Evolutionary conservation across 2,888 invertebrate species (phyloP).

Genomic region (Deroplatys truncata): DNA sequence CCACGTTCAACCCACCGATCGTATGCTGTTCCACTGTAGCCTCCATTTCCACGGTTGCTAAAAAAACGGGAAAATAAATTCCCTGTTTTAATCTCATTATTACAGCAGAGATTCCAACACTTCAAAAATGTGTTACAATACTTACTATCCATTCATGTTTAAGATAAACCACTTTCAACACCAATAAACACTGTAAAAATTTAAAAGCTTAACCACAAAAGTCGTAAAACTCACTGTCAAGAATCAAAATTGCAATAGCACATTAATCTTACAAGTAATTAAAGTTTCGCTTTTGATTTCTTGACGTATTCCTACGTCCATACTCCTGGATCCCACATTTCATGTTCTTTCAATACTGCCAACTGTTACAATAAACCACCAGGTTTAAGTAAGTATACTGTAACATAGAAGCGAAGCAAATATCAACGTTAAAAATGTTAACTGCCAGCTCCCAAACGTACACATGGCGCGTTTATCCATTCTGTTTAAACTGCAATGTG

Average conservation of each 20-base stretch:
- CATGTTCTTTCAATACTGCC: not conserved
- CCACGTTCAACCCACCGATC: slow-evolving; percentile 52
- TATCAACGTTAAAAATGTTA: no score
- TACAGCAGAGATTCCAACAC: not conserved
- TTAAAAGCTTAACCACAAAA: not conserved
- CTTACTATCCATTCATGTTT: slow-evolving; percentile 18
- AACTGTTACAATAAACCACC: not conserved
- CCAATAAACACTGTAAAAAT: not conserved
- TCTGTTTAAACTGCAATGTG: no score
- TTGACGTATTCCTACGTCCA: not conserved
- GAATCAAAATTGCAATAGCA: not conserved
- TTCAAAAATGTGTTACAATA: not conserved
- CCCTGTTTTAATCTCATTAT: not conserved
- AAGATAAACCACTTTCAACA: not conserved
- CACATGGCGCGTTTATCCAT: no score
- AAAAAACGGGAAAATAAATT: not conserved
- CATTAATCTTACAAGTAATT: not conserved
- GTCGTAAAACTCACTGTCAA: not conserved
- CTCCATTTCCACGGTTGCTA: slow-evolving; percentile 26
- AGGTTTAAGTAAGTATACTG: no score
- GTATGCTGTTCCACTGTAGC: slow-evolving; percentile 42
- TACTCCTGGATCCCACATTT: not conserved
- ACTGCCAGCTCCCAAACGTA: no score
- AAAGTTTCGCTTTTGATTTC: not conserved
- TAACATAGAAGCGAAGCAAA: no score